Base-by-base conservation (phyloP, 2,888 invertebrate genomes). In the Acheta domesticus region DNA sequence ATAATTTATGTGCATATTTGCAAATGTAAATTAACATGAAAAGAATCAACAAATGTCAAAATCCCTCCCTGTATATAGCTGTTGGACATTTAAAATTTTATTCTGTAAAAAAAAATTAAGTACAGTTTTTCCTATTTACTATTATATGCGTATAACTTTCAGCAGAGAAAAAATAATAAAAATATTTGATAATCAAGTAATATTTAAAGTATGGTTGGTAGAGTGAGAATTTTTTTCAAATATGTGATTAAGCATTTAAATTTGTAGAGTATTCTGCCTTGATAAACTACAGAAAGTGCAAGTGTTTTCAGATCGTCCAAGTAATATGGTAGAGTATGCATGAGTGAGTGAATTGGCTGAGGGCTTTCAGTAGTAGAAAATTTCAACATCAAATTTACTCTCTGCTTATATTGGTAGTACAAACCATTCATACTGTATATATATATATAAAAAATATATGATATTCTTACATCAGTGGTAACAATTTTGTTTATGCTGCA, bases 21-120 rank as follows among this genome's bases (percentile, higher is more conserved):
- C 62, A 80, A 77, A 73, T 80, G 77, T 49, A 48, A 79, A 79
- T 50, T 76, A 76, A 78, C n/a, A 78, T 73, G 48, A 62, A 78
- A 74, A 78, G 49, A 76, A 79, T 23, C 50, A 74, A 62, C 62
- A 62, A 62, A 62, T 62, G 62, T 62, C 62, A 74, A 79, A 76
- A 48, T 77, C 79, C 78, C 78, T 78, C 80, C 77, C 80, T 83
- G 82, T 83, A 83, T 50, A 83, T 83, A 83, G 81, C 80, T 83
- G 83, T 83, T 83, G 79, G 81, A 79, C 80, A 82, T 80, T 82
- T 81, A 79, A 82, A 82, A 83, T 83, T 83, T 83, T 83, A 83
- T 83, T 83, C 83, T 83, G 80, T 82, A 82, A 81, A 79, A 81
- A 77, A 75, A 79, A 79, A 73, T 79, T 75, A 76, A 79, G 62